Evolutionary conservation across 64 coral and sea anemone genomes (phyloP).

Genomic region (Montipora efflorescens): DNA sequence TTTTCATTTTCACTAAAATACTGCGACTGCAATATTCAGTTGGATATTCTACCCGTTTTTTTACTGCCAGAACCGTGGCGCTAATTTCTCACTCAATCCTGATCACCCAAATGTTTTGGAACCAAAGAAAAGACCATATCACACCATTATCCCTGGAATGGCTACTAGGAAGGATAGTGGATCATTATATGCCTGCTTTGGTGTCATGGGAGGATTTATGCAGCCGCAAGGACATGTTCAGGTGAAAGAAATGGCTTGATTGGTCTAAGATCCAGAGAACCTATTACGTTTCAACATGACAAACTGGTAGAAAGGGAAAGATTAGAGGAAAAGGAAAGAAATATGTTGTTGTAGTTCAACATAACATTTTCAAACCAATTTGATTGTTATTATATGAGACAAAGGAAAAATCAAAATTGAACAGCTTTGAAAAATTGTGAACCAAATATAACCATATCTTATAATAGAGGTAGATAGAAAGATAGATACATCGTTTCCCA

Average conservation of each 20-base stretch:
- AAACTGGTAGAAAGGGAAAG: no score
- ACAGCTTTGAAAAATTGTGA: no score
- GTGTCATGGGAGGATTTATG: constrained; percentile 99
- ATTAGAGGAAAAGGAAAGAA: no score
- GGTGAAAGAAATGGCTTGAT: constrained; percentile 28
- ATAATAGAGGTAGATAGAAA: no score
- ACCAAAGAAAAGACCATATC: constrained; percentile 89
- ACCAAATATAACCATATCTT: no score
- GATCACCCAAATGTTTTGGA: constrained; percentile 79
- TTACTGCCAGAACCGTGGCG: constrained; percentile 83
- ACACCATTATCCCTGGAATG: constrained; percentile 99
- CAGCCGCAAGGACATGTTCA: constrained; percentile 98
- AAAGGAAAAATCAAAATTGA: no score
- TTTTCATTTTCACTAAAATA: no score
- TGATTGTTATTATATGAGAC: no score
- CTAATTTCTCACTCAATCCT: constrained; percentile 81
- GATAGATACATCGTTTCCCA: no score
- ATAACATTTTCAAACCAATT: no score
- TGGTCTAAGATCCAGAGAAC: not conserved
- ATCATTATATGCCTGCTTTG: constrained; percentile 94
- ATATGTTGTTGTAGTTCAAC: no score
- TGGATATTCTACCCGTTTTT: not conserved
- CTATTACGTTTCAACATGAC: not conserved
- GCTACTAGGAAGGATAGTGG: constrained; percentile 77
- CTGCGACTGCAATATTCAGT: no score